A percentile compares a stretch with the other conserved stretches of the same genome.
Conservation (phyloP, 1,140 invertebrate species). For the Ceratoteleas bidentatus region DNA sequence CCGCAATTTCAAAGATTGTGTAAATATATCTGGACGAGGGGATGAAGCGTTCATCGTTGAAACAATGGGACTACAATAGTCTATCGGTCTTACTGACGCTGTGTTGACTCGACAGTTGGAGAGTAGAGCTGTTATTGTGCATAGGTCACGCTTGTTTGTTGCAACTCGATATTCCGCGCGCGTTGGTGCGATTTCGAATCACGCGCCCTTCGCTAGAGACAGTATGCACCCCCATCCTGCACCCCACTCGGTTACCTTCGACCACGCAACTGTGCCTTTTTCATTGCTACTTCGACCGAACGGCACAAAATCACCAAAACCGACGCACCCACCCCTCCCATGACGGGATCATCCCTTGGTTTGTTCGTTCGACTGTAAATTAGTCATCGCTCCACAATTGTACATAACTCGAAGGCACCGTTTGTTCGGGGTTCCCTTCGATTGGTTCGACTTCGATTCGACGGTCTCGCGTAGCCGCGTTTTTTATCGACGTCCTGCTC, state of each 20-base stretch:
- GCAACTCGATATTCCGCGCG: constrained; percentile 44
- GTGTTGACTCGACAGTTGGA: too few species aligned
- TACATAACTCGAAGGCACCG: too few species aligned
- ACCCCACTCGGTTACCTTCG: constrained; percentile 41
- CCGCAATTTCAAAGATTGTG: constrained; percentile 26
- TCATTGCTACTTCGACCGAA: constrained; percentile 55
- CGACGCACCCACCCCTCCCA: not conserved
- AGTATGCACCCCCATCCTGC: constrained; percentile 21
- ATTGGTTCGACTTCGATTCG: too few species aligned
- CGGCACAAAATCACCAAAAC: constrained; percentile 29
- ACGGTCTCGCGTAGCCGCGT: too few species aligned
- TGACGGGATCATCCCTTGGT: constrained; percentile 47
- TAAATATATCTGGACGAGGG: constrained; percentile 46
- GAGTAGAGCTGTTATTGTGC: constrained; percentile 49
- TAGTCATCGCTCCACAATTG: too few species aligned
- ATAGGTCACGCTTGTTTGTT: constrained; percentile 52
- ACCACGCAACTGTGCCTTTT: constrained; percentile 65
- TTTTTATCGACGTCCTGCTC: too few species aligned
- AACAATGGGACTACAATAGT: constrained; percentile 47
- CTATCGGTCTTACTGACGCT: constrained; percentile 39
- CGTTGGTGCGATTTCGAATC: constrained; percentile 37
- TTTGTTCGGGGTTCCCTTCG: too few species aligned
- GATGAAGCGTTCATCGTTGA: constrained; percentile 55
- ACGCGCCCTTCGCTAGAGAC: constrained; percentile 26
- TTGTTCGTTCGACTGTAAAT: too few species aligned